phyloP scores from a whole-genome alignment of 2,113 vertebrate genomes.

The Dasyornis broadbenti region DNA sequence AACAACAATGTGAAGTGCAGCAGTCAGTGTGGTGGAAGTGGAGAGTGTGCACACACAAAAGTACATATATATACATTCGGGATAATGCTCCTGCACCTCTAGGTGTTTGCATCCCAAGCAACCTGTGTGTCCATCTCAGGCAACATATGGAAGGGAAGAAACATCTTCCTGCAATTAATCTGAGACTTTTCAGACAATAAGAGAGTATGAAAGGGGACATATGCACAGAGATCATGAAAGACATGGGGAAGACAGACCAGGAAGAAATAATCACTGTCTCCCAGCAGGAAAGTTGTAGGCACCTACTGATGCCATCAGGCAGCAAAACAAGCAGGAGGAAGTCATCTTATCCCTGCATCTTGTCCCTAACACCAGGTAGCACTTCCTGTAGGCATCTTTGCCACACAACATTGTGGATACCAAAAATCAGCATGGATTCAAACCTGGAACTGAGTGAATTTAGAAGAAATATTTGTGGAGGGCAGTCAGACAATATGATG shows the following conservation, averaged over 20 bases:
- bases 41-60: neutral
- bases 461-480: neutral
- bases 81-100: neutral
- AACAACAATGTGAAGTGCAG: neutral
- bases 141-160: neutral
- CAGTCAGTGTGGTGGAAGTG: neutral
- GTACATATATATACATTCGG: accelerated
- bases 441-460: neutral
- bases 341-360: neutral
- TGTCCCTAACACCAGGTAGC: neutral
- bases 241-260: neutral
- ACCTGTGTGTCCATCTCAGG: neutral
- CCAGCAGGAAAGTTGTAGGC: neutral
- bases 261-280: neutral
- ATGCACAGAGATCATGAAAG: neutral
- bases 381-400: neutral
- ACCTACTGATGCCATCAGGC: neutral
- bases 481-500: neutral
- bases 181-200: neutral
- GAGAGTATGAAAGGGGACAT: neutral
- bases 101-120: neutral
- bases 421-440: neutral
- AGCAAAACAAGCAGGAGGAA: neutral
- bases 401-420: neutral
- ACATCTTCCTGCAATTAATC: neutral